Base-by-base conservation (phyloP, 2,797 vertebrate genomes). In the Pyrocephalus nanus region DNA sequence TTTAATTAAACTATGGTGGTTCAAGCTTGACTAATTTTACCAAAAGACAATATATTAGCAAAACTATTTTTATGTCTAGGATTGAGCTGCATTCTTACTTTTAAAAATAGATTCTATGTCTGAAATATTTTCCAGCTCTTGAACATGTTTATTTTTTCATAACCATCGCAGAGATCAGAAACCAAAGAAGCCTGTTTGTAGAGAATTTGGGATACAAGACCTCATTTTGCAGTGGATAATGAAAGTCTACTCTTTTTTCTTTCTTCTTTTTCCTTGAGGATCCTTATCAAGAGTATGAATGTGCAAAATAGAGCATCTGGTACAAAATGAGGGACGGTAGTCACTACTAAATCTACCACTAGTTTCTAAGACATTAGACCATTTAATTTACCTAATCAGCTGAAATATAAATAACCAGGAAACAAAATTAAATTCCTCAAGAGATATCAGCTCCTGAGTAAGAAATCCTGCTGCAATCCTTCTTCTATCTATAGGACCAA, bases 101-200 rank as follows among this genome's bases (percentile, higher is more conserved):
- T 97, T 80, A 79, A 72, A 72, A 86, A 81, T 7, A 73, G 36
- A 25, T 23, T 72, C 21, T 38, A 11, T 86, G 54, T 34, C 27
- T 45, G 50, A 34, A 86, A 82, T 79, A 51, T 71, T 91, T 71
- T 54, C 76, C 29, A 81, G 61, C 66, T 92, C 80, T 77, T 90
- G 80, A 90, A 90, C 12, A 5, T 88, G 29, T 81, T 43, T 62
- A 25, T 85, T 90, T 85, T 83, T 87, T 91, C 72, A 69, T 96
- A 83, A 77, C 12, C 4, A 79, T 95, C 72, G 73, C 36, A 91
- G 93, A 89, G 38, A 84, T 94, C 80, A 93, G 77, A 93, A 85
- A 71, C 34, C 15, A 78, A 87, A 81, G 65, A 60, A 75, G 20
- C 40, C 26, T 53, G 16, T 65, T 90, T 73, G 38, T 83, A 85